Percentiles rank a stretch among this genome's conserved stretches.
phyloP scores from a whole-genome alignment of 1,140 invertebrate genomes.

The Dolichoris vasculosae region DNA sequence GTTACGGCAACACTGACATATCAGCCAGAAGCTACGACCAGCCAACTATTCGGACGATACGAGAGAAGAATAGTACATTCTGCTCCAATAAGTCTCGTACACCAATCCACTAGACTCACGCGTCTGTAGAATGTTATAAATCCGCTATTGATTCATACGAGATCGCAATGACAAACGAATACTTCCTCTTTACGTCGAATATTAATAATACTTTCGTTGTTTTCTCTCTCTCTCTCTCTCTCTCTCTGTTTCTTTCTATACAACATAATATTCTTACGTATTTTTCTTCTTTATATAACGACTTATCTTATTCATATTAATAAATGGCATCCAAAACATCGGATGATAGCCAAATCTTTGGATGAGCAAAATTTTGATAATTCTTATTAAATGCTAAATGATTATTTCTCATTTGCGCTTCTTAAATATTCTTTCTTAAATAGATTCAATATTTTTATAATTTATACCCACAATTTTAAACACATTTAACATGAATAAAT shows the following conservation, averaged over 20 bases:
- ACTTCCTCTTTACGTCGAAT: background rate
- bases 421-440: no score
- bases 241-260: background rate
- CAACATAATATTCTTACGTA: background rate
- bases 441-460: no score
- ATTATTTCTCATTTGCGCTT: no score
- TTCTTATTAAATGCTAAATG: background rate
- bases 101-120: background rate
- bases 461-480: no score
- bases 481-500: no score
- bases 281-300: background rate
- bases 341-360: background rate
- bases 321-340: background rate
- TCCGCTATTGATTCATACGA: background rate
- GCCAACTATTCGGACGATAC: background rate
- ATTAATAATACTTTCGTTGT: background rate
- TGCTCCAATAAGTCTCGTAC: background rate
- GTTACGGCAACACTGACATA: conserved; percentile 39
- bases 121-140: background rate
- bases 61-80: background rate
- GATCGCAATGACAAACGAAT: background rate
- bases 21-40: conserved; percentile 7
- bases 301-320: background rate
- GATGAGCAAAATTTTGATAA: background rate
- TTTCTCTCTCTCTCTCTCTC: background rate